Evolutionary conservation across 1,140 invertebrate genomes (phyloP).

Genomic region (Calliphora vicina): DNA sequence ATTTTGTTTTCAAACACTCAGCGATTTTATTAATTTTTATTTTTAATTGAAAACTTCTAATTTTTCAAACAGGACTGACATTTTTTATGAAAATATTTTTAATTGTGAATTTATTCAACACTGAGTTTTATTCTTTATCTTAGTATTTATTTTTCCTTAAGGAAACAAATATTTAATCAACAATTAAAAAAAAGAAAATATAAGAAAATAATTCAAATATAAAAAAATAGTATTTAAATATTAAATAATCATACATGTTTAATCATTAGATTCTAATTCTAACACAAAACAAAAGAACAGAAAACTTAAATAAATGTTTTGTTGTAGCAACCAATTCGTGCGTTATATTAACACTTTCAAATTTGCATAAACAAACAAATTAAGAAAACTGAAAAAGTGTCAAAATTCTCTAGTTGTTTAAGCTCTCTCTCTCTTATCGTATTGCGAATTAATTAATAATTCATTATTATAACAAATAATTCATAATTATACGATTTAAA

Average conservation of each 20-base stretch:
- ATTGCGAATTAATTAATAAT: conserved; percentile 16
- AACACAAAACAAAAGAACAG: neutral
- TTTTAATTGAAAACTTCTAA: neutral
- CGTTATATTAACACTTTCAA: conserved; percentile 5
- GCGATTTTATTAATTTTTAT: conserved; percentile 16
- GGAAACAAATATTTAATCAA: neutral
- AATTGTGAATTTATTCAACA: neutral
- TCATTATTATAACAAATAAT: neutral
- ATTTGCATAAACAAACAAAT: neutral
- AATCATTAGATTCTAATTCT: neutral
- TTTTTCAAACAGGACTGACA: neutral
- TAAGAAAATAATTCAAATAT: neutral
- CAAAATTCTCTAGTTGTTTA: conserved; percentile 20
- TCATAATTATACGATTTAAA: neutral
- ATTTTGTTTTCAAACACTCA: neutral
- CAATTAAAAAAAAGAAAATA: neutral
- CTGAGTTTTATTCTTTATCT: neutral
- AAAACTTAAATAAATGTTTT: neutral
- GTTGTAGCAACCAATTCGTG: conserved; percentile 12
- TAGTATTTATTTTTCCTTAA: neutral
- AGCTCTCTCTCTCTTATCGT: conserved; percentile 13
- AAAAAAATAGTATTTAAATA: neutral
- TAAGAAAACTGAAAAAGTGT: too few relatives aligned
- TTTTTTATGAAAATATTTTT: neutral
- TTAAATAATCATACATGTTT: neutral